Percentiles rank a stretch among this genome's conserved stretches.
Evolutionary conservation across 2,797 vertebrate genomes (phyloP).

Genomic region (Anolis apletophallus): DNA sequence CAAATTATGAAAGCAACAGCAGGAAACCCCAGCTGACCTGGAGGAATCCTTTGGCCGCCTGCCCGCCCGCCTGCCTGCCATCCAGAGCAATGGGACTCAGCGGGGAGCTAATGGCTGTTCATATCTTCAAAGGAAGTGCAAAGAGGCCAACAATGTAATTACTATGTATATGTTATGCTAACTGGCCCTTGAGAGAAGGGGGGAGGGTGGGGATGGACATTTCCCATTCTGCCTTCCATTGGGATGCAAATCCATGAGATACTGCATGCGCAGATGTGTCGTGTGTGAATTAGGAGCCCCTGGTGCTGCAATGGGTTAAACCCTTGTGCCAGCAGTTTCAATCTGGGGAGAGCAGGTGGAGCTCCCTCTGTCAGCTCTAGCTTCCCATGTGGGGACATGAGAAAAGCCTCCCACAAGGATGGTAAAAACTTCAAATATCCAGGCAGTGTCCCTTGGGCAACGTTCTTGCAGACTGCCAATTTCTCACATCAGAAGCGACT

Average conservation of each 20-base stretch:
- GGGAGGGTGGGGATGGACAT: background rate
- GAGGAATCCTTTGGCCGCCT: slow-evolving; percentile 34
- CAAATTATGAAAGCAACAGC: slow-evolving; percentile 3
- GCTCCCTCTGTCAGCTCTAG: background rate
- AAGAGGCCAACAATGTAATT: slow-evolving; percentile 66
- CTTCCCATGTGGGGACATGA: too few relatives aligned
- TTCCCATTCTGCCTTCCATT: background rate
- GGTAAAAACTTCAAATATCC: too few relatives aligned
- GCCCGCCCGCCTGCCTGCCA: slow-evolving; percentile 14
- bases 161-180: slow-evolving; percentile 57
- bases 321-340: too few relatives aligned
- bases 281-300: background rate
- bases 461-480: too few relatives aligned
- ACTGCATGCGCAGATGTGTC: background rate
- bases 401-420: too few relatives aligned
- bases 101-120: slow-evolving; percentile 60
- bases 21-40: slow-evolving; percentile 16
- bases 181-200: slow-evolving; percentile 33
- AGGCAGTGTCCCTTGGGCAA: too few relatives aligned
- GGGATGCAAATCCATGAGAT: background rate
- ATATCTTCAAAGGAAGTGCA: slow-evolving; percentile 55
- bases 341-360: background rate
- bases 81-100: slow-evolving; percentile 30
- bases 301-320: background rate
- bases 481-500: too few relatives aligned